phyloP scores from a whole-genome alignment of 2,113 vertebrate genomes.

The Cyrtonyx montezumae region DNA sequence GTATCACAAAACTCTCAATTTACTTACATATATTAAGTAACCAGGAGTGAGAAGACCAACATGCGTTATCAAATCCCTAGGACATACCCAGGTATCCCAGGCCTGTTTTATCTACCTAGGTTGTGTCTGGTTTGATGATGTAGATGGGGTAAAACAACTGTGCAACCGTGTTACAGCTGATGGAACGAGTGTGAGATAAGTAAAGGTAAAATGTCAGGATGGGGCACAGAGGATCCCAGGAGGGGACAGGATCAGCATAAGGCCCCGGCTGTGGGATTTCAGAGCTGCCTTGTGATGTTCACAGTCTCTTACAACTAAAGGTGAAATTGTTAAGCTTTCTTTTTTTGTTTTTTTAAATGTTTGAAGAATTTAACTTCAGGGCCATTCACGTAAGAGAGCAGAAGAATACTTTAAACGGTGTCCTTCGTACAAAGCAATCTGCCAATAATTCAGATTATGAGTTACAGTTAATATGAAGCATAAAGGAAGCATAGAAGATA shows the following conservation, averaged over 20 bases:
- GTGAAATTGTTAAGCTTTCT: background rate
- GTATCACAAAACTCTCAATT: background rate
- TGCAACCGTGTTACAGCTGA: background rate
- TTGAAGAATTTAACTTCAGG: background rate
- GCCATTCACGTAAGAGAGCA: background rate
- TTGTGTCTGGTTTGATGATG: background rate
- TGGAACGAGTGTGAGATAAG: conserved; percentile 26
- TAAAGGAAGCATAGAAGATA: background rate
- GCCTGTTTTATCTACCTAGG: background rate
- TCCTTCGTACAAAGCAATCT: background rate
- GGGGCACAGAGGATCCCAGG: background rate
- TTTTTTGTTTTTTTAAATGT: background rate
- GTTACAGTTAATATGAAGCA: background rate
- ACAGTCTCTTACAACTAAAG: background rate
- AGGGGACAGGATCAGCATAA: background rate
- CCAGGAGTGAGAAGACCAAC: rapidly evolving
- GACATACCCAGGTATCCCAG: background rate
- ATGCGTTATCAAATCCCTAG: background rate
- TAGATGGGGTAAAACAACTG: background rate
- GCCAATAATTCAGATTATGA: background rate
- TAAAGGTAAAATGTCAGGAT: conserved; percentile 21
- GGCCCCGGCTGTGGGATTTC: no score
- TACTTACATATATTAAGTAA: background rate
- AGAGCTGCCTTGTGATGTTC: background rate
- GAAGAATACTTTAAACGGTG: background rate